These are phyloP conservation scores for Drosophila rufa DNA, from an alignment of 1,140 invertebrate species.

Conservation along the genomic window DNA sequence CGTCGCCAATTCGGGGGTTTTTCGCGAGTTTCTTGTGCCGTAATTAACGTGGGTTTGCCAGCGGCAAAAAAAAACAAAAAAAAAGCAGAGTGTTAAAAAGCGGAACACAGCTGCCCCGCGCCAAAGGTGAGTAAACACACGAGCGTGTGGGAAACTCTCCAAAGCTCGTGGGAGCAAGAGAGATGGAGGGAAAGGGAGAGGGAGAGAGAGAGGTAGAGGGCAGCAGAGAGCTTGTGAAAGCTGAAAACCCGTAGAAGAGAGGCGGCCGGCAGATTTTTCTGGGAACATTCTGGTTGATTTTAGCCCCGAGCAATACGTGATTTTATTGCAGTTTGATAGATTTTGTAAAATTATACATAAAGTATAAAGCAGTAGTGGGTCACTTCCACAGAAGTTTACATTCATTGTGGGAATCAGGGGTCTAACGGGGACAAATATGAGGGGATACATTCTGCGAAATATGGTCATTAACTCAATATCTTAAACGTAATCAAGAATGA, in stretches of 20 bases:
- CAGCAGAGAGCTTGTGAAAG: slow-evolving; percentile 1
- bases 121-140: slow-evolving; percentile 38
- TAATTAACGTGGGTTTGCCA: slow-evolving; percentile 33
- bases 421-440: neutral
- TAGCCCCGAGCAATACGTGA: slow-evolving; percentile 3
- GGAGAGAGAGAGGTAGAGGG: neutral
- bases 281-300: slow-evolving; percentile 5
- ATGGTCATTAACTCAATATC: neutral
- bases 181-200: neutral
- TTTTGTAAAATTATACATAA: neutral
- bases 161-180: neutral
- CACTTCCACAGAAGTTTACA: neutral
- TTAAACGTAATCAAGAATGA: no score
- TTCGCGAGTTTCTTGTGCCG: slow-evolving; percentile 23
- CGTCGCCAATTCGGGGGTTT: slow-evolving; percentile 21
- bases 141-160: slow-evolving; percentile 6
- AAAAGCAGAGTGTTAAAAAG: neutral
- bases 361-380: neutral
- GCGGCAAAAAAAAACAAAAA: neutral
- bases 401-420: neutral
- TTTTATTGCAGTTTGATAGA: neutral
- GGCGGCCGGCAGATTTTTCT: neutral
- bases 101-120: slow-evolving; percentile 9
- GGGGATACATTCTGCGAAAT: neutral
- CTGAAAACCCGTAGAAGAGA: neutral